Conservation (phyloP, 2,113 vertebrate species). For the Epinephelus cyanopodus region DNA sequence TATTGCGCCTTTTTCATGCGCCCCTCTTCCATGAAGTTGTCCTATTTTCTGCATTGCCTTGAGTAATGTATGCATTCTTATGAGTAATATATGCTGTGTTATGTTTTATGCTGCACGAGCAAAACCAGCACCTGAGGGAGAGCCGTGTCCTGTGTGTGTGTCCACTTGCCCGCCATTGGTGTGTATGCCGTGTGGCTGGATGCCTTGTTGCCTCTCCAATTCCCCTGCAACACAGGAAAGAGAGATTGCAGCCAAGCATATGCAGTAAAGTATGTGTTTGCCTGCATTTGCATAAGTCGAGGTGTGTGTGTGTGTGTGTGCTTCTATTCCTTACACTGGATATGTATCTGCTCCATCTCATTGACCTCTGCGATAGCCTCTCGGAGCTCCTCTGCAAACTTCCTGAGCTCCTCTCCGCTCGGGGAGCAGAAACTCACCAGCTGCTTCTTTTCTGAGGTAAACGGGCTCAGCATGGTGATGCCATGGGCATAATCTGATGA, state of each 20-base stretch:
- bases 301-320: not conserved
- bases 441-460: conserved; percentile 97
- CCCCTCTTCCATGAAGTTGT: conserved; percentile 8
- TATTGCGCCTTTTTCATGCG: conserved; percentile 2
- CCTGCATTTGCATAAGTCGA: not conserved
- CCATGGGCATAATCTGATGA: conserved; percentile 95
- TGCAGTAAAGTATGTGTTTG: not conserved
- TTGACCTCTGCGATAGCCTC: conserved; percentile 98
- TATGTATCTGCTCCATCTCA: conserved; percentile 98
- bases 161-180: conserved; percentile 91
- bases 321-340: conserved; percentile 92
- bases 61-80: conserved; percentile 25
- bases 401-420: conserved; percentile 95
- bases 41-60: conserved; percentile 33
- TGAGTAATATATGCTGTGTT: conserved; percentile 31
- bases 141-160: conserved; percentile 88
- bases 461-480: conserved; percentile 94
- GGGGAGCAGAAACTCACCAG: conserved; percentile 96
- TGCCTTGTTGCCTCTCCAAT: conserved; percentile 94
- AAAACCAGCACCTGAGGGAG: conserved; percentile 89
- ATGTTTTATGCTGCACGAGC: conserved; percentile 35
- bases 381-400: conserved; percentile 97
- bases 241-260: not conserved
- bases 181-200: conserved; percentile 88
- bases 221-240: conserved; percentile 87